Conservation (phyloP, 2,888 invertebrate genomes). For the Tuta absoluta region DNA sequence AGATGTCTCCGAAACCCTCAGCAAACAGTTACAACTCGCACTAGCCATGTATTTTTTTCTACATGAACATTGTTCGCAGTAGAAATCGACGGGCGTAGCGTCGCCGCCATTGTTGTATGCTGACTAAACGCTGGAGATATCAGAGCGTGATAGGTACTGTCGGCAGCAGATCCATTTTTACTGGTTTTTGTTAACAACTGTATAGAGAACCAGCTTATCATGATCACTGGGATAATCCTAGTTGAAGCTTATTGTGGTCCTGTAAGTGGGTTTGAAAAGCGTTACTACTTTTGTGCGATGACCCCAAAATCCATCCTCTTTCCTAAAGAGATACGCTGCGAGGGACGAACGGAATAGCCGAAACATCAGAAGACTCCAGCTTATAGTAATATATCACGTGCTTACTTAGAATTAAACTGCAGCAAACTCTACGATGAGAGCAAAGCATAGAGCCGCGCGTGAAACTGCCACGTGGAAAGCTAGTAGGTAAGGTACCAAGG, state of each 20-base stretch:
- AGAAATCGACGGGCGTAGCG: slow-evolving; percentile 78
- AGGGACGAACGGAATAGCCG: too few species aligned
- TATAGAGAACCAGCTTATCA: too few species aligned
- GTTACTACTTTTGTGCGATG: slow-evolving; percentile 12
- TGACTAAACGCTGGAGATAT: slow-evolving; percentile 72
- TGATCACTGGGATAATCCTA: too few species aligned
- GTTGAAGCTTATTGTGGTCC: slow-evolving; percentile 46
- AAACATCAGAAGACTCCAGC: too few species aligned
- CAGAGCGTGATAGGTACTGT: slow-evolving; percentile 65
- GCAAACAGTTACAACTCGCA: neutral
- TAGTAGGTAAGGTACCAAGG: too few species aligned
- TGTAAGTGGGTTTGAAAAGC: slow-evolving; percentile 26
- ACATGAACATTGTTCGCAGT: slow-evolving; percentile 79
- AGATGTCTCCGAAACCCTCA: neutral
- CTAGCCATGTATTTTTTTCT: slow-evolving; percentile 32
- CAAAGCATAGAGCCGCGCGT: too few species aligned
- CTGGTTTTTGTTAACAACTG: too few species aligned
- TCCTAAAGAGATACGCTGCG: too few species aligned
- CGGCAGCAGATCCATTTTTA: too few species aligned
- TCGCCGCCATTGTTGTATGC: slow-evolving; percentile 68
- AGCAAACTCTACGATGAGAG: too few species aligned
- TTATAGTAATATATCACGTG: too few species aligned
- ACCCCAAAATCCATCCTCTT: slow-evolving; percentile 2
- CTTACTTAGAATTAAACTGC: too few species aligned
- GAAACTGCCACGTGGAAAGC: neutral